A percentile compares a stretch with the other conserved stretches of the same genome.
These are phyloP conservation scores for Ichneumoninae sp. DNA, from an alignment of 2,888 invertebrate genomes.

Conservation along the genomic window DNA sequence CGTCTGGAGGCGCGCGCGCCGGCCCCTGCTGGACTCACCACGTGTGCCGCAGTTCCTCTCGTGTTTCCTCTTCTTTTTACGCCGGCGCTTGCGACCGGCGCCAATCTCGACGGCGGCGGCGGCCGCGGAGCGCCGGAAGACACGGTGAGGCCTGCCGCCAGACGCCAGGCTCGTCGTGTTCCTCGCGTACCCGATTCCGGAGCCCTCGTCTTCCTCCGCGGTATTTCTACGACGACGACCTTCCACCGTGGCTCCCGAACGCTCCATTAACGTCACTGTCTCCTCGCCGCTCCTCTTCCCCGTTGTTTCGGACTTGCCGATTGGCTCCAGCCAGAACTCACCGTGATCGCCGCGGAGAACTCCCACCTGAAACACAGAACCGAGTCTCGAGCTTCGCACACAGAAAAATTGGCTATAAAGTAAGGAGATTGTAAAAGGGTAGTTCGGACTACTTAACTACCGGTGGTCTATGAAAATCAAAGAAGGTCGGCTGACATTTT, in stretches of 20 bases:
- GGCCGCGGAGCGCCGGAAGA: constrained; percentile 71
- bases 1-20: constrained; percentile 20
- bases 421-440: not conserved
- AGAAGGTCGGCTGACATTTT: too few species aligned
- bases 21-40: constrained; percentile 75
- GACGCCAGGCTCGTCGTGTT: constrained; percentile 65
- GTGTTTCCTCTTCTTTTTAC: constrained; percentile 85
- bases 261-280: constrained; percentile 60
- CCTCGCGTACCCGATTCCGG: constrained; percentile 58
- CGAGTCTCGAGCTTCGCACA: constrained; percentile 67
- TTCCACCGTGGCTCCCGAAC: constrained; percentile 47
- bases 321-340: constrained; percentile 83
- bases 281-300: constrained; percentile 62
- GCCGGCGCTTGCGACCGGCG: constrained; percentile 71
- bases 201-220: constrained; percentile 52
- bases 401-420: not conserved
- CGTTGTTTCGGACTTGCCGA: constrained; percentile 70
- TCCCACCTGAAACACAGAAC: constrained; percentile 81
- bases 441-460: too few species aligned
- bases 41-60: constrained; percentile 85
- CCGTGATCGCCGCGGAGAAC: constrained; percentile 80
- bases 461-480: too few species aligned
- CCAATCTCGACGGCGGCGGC: constrained; percentile 70
- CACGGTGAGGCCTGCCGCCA: constrained; percentile 75
- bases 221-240: constrained; percentile 47